Evolutionary conservation across 2,888 invertebrate genomes (phyloP), one percentile per base, ranked within the genome.

Genomic region (Campoplex nolae): DNA sequence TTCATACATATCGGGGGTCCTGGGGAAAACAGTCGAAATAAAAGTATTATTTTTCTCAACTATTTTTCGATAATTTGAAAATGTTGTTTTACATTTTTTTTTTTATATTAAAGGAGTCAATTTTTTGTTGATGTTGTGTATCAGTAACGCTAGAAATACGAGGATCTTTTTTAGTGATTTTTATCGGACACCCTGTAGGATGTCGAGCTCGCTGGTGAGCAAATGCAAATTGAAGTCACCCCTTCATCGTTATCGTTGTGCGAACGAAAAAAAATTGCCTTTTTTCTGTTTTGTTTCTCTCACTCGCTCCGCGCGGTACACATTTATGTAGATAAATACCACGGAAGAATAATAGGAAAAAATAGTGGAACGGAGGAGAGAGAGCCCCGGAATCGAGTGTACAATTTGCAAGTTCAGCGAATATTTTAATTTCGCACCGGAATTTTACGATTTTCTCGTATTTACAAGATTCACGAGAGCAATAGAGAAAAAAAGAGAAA

Each of bases 341-440:
- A 42, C 35, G 28, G 78, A 68, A 56, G 38, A 84, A 77, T 83
- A 76, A 76, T 76, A 54, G 79, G 45, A 32, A 84, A 23, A 76
- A 68, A 56, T 54, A 75, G 54, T 54, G 38, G 58, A 74, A 87
- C 42, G 70, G 7, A 45, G 38, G 38, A 28, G 28, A 65, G 42
- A 23, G 23, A 23, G 23, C 23, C 58, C 13, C 16, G 65, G 70
- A 82, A 82, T 84, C 48, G 78, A 84, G 71, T 54, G 73, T 84
- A 70, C 56, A 87, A 78, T 75, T 84, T 78, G 75, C 84, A 56
- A 78, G 71, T 70, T 87, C 84, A 73, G 45, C 78, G 87, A 78
- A 75, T 82, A 84, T 84, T 87, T 70, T 75, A 74, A 87, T 84
- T 81, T 80, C 48, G 45, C 45, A 13, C 71, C 54, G 35, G 38